Conservation (phyloP, 1,140 invertebrate species). For the Penaeus japonicus region DNA sequence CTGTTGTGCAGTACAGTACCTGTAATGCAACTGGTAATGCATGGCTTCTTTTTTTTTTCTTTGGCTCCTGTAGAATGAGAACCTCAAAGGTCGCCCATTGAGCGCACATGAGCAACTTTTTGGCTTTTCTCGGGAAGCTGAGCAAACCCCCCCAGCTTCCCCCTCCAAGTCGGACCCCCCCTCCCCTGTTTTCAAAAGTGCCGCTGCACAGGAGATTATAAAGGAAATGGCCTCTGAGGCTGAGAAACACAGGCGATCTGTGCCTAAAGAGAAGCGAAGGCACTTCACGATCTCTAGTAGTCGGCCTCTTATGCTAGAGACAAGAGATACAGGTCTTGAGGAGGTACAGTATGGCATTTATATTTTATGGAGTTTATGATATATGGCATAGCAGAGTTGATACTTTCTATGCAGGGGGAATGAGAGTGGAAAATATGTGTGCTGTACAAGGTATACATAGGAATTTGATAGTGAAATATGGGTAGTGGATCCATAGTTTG, state of each 20-base stretch:
- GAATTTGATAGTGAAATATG: too few relatives aligned
- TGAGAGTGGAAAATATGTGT: too few relatives aligned
- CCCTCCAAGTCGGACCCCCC: conserved; percentile 60
- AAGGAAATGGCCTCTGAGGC: conserved; percentile 74
- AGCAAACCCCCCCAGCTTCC: conserved; percentile 54
- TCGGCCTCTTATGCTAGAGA: conserved; percentile 65
- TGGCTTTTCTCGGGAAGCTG: conserved; percentile 60
- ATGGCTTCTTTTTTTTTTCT: conserved; percentile 49
- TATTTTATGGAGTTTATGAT: background rate
- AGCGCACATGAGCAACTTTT: conserved; percentile 66
- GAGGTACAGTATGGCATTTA: conserved; percentile 46
- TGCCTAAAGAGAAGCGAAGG: conserved; percentile 81
- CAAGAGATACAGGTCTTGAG: conserved; percentile 59
- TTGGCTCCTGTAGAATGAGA: conserved; percentile 54
- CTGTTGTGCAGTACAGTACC: too few relatives aligned
- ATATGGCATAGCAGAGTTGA: background rate
- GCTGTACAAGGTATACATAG: too few relatives aligned
- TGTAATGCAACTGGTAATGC: conserved; percentile 25
- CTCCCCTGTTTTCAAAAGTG: conserved; percentile 81
- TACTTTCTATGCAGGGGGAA: too few relatives aligned
- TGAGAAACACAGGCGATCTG: conserved; percentile 63
- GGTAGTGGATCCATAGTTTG: too few relatives aligned
- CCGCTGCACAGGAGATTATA: conserved; percentile 83
- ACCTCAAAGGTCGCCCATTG: conserved; percentile 57
- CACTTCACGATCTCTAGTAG: conserved; percentile 86